Base-by-base conservation (phyloP, 2,888 invertebrate genomes). In the Trissolcus brochymenae region DNA sequence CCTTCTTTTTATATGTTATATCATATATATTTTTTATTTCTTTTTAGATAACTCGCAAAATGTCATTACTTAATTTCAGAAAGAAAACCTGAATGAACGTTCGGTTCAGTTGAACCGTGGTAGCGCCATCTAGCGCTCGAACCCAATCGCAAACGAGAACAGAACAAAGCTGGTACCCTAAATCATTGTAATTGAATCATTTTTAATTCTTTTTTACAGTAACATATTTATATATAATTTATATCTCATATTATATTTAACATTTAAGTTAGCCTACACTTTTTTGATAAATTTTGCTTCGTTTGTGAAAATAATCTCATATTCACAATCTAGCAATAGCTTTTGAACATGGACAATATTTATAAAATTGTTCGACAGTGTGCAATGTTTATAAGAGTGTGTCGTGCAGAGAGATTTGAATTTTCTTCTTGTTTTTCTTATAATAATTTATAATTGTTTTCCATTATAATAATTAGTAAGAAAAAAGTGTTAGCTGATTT, bases 261-360 rank as follows among this genome's bases (percentile, higher is more conserved):
- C 75, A 75, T 75, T 75, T 70, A 75, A 64, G 56, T 72, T 76
- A 76, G 67, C 76, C 76, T 76, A 76, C 64, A 77, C 62, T 77
- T 35, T 35, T 77, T 77, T 77, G 77, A 77, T 77, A 77, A 77
- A 73, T 77, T 19, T 77, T 72, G 77, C 77, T 73, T 77, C 72
- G 72, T 77, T 77, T 77, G 77, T 77, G 77, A 77, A 77, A 77
- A 77, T 77, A 77, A 73, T 77, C 65, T 77, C 64, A 72, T 77
- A 77, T 77, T 77, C 77, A 77, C 77, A 77, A 77, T 77, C 77
- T 73, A 77, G 77, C 77, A 73, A 68, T 77, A 77, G 77, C 77
- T 61, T 76, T 77, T 77, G 77, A 77, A 77, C 77, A 77, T 77
- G 77, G 77, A 77, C 77, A 77, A 77, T 77, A 73, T 77, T 77